Conservation (phyloP, 2,888 invertebrate genomes). For the Argyresthia albistria region DNA sequence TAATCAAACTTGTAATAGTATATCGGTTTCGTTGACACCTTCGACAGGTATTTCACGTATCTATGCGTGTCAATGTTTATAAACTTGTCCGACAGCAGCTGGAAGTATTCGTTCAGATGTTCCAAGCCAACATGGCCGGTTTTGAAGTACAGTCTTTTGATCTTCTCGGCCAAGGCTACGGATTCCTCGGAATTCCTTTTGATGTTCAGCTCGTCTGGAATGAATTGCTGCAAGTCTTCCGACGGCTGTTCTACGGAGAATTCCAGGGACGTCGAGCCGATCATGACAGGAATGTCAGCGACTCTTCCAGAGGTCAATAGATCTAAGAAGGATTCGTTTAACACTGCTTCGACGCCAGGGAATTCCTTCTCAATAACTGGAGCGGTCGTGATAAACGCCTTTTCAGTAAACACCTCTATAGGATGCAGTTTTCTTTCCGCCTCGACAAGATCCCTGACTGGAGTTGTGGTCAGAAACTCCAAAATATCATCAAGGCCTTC, state of each 20-base stretch:
- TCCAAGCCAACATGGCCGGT: conserved; percentile 29
- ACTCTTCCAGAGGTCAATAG: conserved; percentile 47
- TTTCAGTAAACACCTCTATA: conserved; percentile 14
- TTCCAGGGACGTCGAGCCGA: conserved; percentile 43
- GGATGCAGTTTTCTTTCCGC: conserved; percentile 25
- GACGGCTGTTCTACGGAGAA: conserved; percentile 23
- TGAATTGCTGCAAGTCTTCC: conserved; percentile 41
- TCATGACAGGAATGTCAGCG: conserved; percentile 47
- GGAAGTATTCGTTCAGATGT: conserved; percentile 33
- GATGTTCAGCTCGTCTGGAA: conserved; percentile 41
- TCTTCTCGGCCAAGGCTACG: conserved; percentile 31
- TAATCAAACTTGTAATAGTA: conserved; percentile 58
- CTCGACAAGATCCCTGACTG: conserved; percentile 45
- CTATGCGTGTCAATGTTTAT: conserved; percentile 43
- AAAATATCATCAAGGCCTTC: conserved; percentile 40
- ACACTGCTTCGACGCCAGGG: conserved; percentile 38
- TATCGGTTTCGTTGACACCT: conserved; percentile 43
- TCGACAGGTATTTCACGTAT: conserved; percentile 42
- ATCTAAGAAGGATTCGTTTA: conserved; percentile 44
- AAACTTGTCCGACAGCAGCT: conserved; percentile 37
- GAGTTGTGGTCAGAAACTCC: conserved; percentile 43
- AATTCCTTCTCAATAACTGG: conserved; percentile 54
- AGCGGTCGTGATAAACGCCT: conserved; percentile 19
- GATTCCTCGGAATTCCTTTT: conserved; percentile 36
- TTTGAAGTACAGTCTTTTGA: conserved; percentile 45